Percentiles rank a stretch among this genome's conserved stretches.
These are phyloP conservation scores for Trachops cirrhosus DNA, from an alignment of 2,797 vertebrate genomes.

Conservation along the genomic window DNA sequence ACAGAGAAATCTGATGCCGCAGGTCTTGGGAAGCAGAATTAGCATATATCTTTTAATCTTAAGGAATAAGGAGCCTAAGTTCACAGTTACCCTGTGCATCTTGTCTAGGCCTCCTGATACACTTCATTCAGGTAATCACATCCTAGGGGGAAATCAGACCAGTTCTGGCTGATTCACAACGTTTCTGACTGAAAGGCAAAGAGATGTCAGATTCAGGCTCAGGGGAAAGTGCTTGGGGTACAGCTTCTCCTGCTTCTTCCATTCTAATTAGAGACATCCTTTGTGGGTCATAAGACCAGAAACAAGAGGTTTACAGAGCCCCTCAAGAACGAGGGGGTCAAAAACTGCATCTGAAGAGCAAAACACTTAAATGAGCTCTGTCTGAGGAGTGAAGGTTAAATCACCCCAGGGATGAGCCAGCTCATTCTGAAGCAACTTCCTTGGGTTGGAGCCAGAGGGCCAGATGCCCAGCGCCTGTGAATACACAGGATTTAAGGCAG, in stretches of 20 bases:
- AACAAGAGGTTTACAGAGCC: background rate
- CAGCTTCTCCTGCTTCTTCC: constrained; percentile 22
- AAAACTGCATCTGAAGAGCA: constrained; percentile 47
- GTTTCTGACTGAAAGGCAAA: background rate
- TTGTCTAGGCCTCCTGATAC: background rate
- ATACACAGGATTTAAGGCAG: constrained; percentile 59
- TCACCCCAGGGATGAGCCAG: constrained; percentile 49
- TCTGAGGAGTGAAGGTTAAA: constrained; percentile 62
- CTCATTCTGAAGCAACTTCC: constrained; percentile 66
- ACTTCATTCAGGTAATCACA: background rate
- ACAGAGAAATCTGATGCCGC: constrained; percentile 32
- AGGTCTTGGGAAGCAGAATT: background rate
- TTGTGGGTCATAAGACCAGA: constrained; percentile 44
- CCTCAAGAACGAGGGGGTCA: constrained; percentile 1
- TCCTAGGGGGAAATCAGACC: background rate
- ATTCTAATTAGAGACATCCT: constrained; percentile 55
- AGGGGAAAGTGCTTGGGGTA: constrained; percentile 24
- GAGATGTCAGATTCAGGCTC: constrained; percentile 17
- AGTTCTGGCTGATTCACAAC: background rate
- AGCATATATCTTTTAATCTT: background rate
- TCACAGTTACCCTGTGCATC: background rate
- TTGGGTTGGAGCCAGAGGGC: constrained; percentile 69
- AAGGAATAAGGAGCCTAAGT: background rate
- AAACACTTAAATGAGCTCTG: constrained; percentile 29
- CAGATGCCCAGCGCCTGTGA: constrained; percentile 55